Evolutionary conservation across 2,113 vertebrate genomes (phyloP), one percentile per base, ranked within the genome.

Genomic region (Catagonus wagneri): DNA sequence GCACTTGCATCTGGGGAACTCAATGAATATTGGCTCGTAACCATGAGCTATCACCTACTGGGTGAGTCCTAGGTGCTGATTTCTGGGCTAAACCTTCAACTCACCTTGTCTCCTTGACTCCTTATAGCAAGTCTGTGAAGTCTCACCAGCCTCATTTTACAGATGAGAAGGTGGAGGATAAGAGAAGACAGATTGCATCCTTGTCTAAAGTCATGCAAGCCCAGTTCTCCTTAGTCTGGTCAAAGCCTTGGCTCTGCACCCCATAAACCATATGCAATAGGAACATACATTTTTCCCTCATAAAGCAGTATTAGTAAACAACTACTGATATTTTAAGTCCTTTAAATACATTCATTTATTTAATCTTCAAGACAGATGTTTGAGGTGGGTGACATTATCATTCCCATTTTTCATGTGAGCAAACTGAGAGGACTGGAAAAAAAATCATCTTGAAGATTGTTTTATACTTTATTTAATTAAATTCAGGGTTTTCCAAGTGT

Each of bases 401-500:
- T 56, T 6, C n/a, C 32, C 22, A 32, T 63, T 79, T 96, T 90
- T 85, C 22, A 50, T 74, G 60, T 29, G 36, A 76, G 19, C 22
- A 87, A 32, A 69, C 9, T 68, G 72, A 90, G 29, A 11, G 14
- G 20, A 27, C 36, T 72, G 58, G 16, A n/a, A 56, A 88, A 88
- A 44, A 88, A 58, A 15, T 60, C 20, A 56, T 83, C 29, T 54
- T 90, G 25, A 84, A 90, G 60, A 0, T 56, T 56, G 22, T 32
- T 54, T 80, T 80, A 32, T 69, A 92, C 44, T 90, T 76, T 86
- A 94, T 72, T 89, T 94, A 94, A 90, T 95, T 96, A 90, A 94
- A 93, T 50, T 90, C 50, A 81, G 32, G 86, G 69, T 78, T 97
- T 93, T 66, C 61, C 60, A 86, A 89, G 32, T 68, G 14, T 95